These are phyloP conservation scores for Ailuropoda melanoleuca DNA, from an alignment of 2,113 vertebrate genomes.

Conservation along the genomic window DNA sequence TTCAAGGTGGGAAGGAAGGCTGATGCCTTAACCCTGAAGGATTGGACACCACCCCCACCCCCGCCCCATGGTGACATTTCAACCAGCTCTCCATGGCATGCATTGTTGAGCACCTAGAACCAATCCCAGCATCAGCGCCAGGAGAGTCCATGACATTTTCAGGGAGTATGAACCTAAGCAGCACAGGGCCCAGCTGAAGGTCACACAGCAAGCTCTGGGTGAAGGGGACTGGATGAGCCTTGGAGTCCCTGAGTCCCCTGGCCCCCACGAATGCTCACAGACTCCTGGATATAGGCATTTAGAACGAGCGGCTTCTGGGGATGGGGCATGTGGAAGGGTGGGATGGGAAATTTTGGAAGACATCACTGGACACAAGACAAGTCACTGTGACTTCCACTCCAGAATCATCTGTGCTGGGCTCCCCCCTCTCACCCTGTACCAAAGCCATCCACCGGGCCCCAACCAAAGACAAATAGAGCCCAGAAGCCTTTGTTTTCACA, in stretches of 20 bases:
- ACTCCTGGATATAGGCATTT: background rate
- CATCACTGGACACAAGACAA: background rate
- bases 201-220: background rate
- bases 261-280: background rate
- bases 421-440: background rate
- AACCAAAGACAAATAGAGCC: background rate
- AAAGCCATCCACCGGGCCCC: background rate
- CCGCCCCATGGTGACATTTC: background rate
- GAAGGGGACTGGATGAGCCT: background rate
- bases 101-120: background rate
- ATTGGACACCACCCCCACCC: background rate
- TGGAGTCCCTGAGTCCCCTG: background rate
- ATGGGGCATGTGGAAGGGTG: background rate
- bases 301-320: background rate
- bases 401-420: background rate
- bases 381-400: too few relatives aligned
- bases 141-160: background rate
- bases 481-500: conserved; percentile 28
- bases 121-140: background rate
- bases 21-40: background rate
- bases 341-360: background rate
- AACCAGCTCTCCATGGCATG: background rate
- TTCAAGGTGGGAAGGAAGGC: background rate
- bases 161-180: background rate
- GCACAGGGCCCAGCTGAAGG: background rate